Percentiles rank a stretch among this genome's conserved stretches.
Evolutionary conservation across 2,797 vertebrate genomes (phyloP).

Genomic region (Decapterus maruadsi): DNA sequence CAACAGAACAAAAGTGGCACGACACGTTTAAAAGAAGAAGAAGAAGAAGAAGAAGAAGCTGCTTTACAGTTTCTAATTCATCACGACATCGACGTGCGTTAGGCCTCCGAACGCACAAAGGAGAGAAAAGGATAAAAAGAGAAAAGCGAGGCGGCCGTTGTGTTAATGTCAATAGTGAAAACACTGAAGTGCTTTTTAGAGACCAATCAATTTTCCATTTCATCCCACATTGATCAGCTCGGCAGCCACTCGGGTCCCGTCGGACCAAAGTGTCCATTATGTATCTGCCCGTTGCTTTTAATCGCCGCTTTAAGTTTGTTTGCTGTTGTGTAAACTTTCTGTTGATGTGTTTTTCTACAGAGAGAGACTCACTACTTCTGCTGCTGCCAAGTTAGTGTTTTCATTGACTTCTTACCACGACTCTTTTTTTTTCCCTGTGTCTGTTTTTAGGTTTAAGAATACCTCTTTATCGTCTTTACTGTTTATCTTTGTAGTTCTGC

Average conservation of each 20-base stretch:
- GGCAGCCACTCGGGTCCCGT: not conserved
- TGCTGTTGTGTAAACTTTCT: too few species aligned
- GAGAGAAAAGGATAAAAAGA: not conserved
- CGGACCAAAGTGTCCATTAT: not conserved
- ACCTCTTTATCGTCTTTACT: too few species aligned
- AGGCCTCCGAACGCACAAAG: not conserved
- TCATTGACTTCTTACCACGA: too few species aligned
- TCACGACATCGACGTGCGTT: not conserved
- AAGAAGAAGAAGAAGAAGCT: not conserved
- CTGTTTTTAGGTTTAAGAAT: too few species aligned
- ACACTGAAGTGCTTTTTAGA: not conserved
- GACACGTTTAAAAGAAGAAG: too few species aligned
- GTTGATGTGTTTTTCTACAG: too few species aligned
- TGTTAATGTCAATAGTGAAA: not conserved
- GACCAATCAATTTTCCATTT: conserved; percentile 8
- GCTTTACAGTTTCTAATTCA: not conserved
- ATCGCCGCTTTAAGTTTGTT: too few species aligned
- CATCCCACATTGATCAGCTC: conserved; percentile 1
- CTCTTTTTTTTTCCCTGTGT: too few species aligned
- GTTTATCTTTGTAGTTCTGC: too few species aligned
- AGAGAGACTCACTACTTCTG: too few species aligned
- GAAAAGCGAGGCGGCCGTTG: too few species aligned
- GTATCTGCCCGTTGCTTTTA: not conserved
- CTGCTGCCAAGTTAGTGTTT: too few species aligned
- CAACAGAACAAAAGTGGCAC: not conserved